phyloP scores from a whole-genome alignment of 2,888 invertebrate genomes.

The Zygaena filipendulae region DNA sequence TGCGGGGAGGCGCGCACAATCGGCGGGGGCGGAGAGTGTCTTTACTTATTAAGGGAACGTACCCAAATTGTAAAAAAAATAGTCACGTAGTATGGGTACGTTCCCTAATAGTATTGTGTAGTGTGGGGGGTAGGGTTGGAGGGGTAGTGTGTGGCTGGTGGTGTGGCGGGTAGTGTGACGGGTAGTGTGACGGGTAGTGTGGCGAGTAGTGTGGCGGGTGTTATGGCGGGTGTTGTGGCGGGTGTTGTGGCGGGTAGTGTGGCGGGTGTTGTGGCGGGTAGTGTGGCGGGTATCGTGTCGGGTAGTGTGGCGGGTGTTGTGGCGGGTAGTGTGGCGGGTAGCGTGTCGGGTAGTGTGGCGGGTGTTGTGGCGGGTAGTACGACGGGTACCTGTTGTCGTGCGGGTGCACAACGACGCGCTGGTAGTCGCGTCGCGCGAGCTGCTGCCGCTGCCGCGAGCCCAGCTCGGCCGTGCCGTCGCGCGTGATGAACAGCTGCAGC shows the following conservation, averaged over 20 bases:
- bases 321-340: not conserved
- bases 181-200: not conserved
- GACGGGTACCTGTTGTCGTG: constrained; percentile 39
- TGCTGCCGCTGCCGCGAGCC: constrained; percentile 86
- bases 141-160: no score
- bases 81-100: no score
- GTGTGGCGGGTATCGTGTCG: not conserved
- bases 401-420: constrained; percentile 52
- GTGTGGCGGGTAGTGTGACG: not conserved
- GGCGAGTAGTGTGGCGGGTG: not conserved
- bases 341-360: not conserved
- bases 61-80: no score
- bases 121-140: no score
- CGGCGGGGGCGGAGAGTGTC: no score
- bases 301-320: not conserved
- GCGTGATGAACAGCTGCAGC: constrained; percentile 88
- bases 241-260: not conserved
- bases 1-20: no score
- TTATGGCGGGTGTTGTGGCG: not conserved
- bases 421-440: constrained; percentile 51
- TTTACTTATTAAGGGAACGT: no score
- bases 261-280: not conserved
- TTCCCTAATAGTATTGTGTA: no score
- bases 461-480: constrained; percentile 89
- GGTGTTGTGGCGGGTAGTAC: not conserved